Percentiles rank a stretch among this genome's conserved stretches.
Conservation (phyloP, 1,140 invertebrate species). For the Camponotus vicinus region DNA sequence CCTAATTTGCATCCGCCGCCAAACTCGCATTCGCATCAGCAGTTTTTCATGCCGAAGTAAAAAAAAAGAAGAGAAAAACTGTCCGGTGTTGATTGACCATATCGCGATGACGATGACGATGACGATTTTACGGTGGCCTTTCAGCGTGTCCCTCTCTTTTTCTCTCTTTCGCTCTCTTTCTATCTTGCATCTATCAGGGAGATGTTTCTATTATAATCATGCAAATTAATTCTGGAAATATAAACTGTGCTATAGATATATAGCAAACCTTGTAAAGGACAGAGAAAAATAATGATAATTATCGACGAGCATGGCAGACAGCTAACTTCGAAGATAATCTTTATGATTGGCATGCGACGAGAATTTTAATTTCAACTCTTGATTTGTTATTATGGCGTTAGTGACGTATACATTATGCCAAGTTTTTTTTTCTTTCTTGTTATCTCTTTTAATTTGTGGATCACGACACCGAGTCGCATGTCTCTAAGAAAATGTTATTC, state of each 20-base stretch:
- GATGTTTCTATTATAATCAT: constrained; percentile 58
- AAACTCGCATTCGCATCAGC: constrained; percentile 85
- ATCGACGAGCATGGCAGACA: constrained; percentile 10
- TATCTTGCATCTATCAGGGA: constrained; percentile 51
- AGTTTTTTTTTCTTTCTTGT: not conserved
- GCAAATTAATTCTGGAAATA: constrained; percentile 55
- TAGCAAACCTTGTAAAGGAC: constrained; percentile 64
- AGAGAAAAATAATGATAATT: constrained; percentile 29
- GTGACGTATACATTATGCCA: constrained; percentile 60
- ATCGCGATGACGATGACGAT: constrained; percentile 48
- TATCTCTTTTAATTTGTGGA: not conserved
- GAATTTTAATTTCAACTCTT: constrained; percentile 53
- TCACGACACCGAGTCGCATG: not conserved
- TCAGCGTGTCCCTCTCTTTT: constrained; percentile 60
- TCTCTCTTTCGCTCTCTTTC: constrained; percentile 39
- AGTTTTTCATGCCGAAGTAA: constrained; percentile 87
- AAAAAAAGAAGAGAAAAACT: constrained; percentile 8
- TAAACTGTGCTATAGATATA: constrained; percentile 57
- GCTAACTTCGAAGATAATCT: constrained; percentile 6
- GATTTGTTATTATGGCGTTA: constrained; percentile 46
- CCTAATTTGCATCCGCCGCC: constrained; percentile 83
- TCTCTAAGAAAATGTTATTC: constrained; percentile 44
- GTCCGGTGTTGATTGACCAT: constrained; percentile 39
- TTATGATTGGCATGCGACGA: constrained; percentile 52
- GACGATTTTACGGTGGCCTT: constrained; percentile 71